A percentile compares a stretch with the other conserved stretches of the same genome.
These are phyloP conservation scores for Abscondita cerata DNA, from an alignment of 2,888 invertebrate species.

Conservation along the genomic window DNA sequence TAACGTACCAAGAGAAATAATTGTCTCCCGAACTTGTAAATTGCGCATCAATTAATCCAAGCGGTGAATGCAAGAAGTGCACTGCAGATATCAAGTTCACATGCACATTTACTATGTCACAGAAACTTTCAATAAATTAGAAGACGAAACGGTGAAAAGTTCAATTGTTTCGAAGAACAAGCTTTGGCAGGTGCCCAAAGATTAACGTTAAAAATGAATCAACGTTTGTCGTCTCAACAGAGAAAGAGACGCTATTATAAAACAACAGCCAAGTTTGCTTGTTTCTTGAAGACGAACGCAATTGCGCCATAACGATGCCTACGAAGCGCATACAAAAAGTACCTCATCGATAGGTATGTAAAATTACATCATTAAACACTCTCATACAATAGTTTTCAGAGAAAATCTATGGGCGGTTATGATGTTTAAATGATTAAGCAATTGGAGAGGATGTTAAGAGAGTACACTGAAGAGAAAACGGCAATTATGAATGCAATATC, in stretches of 20 bases:
- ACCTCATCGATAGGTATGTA: slow-evolving; percentile 51
- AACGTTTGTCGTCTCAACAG: slow-evolving; percentile 30
- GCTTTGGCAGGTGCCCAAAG: slow-evolving; percentile 38
- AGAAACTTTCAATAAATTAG: slow-evolving; percentile 41
- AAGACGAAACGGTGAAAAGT: slow-evolving; percentile 41
- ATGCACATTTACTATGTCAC: slow-evolving; percentile 53
- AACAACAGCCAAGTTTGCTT: slow-evolving; percentile 51
- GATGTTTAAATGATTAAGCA: slow-evolving; percentile 39
- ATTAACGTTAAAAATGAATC: slow-evolving; percentile 41
- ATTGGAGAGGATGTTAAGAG: slow-evolving; percentile 40
- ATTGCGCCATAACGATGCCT: slow-evolving; percentile 52
- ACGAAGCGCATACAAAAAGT: slow-evolving; percentile 50
- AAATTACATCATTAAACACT: too few species aligned
- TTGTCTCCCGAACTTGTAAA: slow-evolving; percentile 44
- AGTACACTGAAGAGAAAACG: slow-evolving; percentile 45
- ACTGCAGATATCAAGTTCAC: slow-evolving; percentile 47
- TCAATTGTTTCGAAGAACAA: slow-evolving; percentile 41
- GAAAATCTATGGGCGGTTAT: slow-evolving; percentile 41
- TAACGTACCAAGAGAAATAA: slow-evolving; percentile 47
- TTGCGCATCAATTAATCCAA: slow-evolving; percentile 46
- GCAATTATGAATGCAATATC: slow-evolving; percentile 41
- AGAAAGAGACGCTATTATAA: slow-evolving; percentile 47
- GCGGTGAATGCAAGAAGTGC: slow-evolving; percentile 43
- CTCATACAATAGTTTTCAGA: slow-evolving; percentile 37
- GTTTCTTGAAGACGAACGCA: slow-evolving; percentile 52